Evolutionary conservation across 1,140 invertebrate species (phyloP), one percentile per base, ranked within the genome.

Genomic region (Pectinophora gossypiella): DNA sequence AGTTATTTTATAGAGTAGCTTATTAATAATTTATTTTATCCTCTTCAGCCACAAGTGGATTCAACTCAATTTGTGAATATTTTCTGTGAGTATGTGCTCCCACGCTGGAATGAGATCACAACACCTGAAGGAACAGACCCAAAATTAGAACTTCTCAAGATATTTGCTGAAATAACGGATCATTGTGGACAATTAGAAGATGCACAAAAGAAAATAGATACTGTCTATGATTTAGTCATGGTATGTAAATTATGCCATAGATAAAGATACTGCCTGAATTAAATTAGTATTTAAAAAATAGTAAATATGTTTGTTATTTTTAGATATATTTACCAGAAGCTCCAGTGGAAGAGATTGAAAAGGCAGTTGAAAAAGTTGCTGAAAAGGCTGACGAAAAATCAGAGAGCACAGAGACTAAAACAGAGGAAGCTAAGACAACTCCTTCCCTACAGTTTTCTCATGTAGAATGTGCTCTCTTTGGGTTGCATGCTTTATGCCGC

Each of bases 391-490:
- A 92, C 54, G 87, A 86, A 51, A 90, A 91, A 44, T 88, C 89
- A 55, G 88, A 89, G 54, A 78, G 87, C 38, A 65, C 70, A 43
- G 90, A 90, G 70, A 88, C 71, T 72, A 72, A 61, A 18, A 50
- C 10, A 76, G 76, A 44, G n/a, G 51, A 53, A 45, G n/a, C 22
- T 5, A 57, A 85, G 50, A n/a, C 90, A 51, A 88, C 89, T 47
- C 95, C 96, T 38, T 94, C 94, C 61, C 90, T 98, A 35, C 93
- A 98, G 70, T 98, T 98, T 77, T 96, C 96, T 43, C 93, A 95
- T 73, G 95, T 99, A 0, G 97, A 99, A 89, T 98, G 96, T 90
- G 88, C 98, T 18, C 90, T 99, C 63, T 98, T 92, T 81, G 90
- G 94, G 10, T 93, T 99, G 62, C 97, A 99, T 83, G 94, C 95